These are phyloP conservation scores for Haliclona indistincta DNA, from an alignment of 37 sponge, comb jelly and placozoan genomes.

Conservation along the genomic window DNA sequence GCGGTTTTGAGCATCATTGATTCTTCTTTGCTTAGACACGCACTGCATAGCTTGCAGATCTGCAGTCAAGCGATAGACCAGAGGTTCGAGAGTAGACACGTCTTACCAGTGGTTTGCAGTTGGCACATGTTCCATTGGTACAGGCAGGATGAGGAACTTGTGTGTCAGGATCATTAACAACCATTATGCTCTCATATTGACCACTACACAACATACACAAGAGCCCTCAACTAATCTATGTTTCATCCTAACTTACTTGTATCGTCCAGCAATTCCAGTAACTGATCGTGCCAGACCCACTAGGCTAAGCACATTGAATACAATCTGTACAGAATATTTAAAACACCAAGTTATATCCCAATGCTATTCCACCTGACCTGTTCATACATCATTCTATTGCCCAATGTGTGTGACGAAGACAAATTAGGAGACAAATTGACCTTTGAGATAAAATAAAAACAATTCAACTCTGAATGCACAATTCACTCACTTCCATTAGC, in stretches of 20 bases:
- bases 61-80: conserved; percentile 17
- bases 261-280: neutral
- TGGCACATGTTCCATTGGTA: conserved; percentile 11
- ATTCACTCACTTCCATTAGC: conserved; percentile 73
- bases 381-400: conserved; percentile 66
- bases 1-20: conserved; percentile 49
- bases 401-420: conserved; percentile 50
- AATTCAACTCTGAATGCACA: neutral
- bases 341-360: neutral
- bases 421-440: conserved; percentile 82
- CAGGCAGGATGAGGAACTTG: conserved; percentile 44
- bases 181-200: conserved; percentile 49
- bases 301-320: conserved; percentile 57
- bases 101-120: conserved; percentile 11
- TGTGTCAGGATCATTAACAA: conserved; percentile 47
- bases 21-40: conserved; percentile 19
- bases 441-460: conserved; percentile 18
- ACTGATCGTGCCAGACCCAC: conserved; percentile 43
- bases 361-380: conserved; percentile 41
- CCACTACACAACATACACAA: conserved; percentile 21
- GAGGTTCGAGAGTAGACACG: neutral
- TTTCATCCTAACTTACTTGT: conserved; percentile 22
- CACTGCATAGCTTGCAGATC: conserved; percentile 57
- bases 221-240: neutral
- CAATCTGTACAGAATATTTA: conserved; percentile 19